These are phyloP conservation scores for Drosophila ironensis DNA, from an alignment of 1,140 invertebrate species.

Conservation along the genomic window DNA sequence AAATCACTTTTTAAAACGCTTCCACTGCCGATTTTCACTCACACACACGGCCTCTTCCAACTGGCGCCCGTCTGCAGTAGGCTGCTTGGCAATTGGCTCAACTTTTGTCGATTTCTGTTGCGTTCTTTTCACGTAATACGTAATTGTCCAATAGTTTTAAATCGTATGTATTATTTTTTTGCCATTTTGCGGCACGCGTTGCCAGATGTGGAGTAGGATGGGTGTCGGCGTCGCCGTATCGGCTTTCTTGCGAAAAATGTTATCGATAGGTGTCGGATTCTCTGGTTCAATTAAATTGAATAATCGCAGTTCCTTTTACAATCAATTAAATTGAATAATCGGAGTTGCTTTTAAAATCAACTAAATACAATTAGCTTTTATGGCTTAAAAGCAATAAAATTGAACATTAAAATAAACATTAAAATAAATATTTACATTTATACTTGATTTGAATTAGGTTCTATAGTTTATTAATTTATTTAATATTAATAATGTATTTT, in stretches of 20 bases:
- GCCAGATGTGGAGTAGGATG: conserved; percentile 24
- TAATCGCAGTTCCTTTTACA: too few species aligned
- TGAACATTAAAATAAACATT: too few species aligned
- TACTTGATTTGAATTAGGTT: too few species aligned
- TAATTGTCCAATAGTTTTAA: conserved; percentile 76
- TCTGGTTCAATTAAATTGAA: too few species aligned
- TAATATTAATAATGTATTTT: too few species aligned
- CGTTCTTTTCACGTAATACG: conserved; percentile 78
- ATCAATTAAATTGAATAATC: too few species aligned
- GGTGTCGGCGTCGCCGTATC: background rate
- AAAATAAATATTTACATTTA: too few species aligned
- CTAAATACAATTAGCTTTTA: too few species aligned
- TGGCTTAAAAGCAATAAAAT: too few species aligned
- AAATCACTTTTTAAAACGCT: conserved; percentile 25
- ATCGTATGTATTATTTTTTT: conserved; percentile 77
- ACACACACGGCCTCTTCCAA: conserved; percentile 58
- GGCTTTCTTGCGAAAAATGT: background rate
- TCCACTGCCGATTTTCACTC: conserved; percentile 20
- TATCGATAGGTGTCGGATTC: background rate
- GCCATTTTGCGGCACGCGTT: conserved; percentile 53
- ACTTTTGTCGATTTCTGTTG: conserved; percentile 55
- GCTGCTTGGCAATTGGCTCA: conserved; percentile 20
- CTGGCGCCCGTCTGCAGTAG: conserved; percentile 31
- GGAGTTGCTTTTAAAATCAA: too few species aligned
- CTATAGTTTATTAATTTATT: too few species aligned